Evolutionary conservation across 2,113 vertebrate genomes (phyloP).

Genomic region (Tachysurus fulvidraco): DNA sequence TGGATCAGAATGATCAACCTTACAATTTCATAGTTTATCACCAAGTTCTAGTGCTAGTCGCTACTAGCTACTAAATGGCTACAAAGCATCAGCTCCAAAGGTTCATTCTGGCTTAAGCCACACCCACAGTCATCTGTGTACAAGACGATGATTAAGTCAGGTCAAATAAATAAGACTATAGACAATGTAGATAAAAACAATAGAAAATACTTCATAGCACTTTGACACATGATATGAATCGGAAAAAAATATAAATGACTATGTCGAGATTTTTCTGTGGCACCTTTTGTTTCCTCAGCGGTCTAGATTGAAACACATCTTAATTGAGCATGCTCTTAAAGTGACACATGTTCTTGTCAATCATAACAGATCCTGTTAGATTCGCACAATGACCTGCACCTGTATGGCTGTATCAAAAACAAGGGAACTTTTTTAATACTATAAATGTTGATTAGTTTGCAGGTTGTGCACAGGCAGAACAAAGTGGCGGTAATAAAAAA

Average conservation of each 20-base stretch:
- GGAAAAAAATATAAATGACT: background rate
- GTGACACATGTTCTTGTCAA: background rate
- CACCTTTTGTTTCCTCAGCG: background rate
- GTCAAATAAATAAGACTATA: background rate
- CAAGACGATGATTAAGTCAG: background rate
- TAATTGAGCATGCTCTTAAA: background rate
- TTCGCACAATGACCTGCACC: constrained; percentile 13
- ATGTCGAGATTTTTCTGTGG: background rate
- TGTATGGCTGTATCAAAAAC: background rate
- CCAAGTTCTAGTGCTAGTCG: too few relatives aligned
- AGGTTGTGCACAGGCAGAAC: constrained; percentile 62
- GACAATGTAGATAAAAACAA: background rate
- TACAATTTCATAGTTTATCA: too few relatives aligned
- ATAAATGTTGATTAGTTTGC: constrained; percentile 65
- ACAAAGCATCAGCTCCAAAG: background rate
- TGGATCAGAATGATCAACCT: too few relatives aligned
- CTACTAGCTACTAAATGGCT: too few relatives aligned
- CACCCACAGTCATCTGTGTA: background rate
- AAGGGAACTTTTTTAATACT: constrained; percentile 61
- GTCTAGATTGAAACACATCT: background rate
- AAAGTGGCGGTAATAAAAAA: constrained; percentile 72
- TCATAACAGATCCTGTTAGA: constrained; percentile 19
- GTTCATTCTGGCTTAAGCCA: background rate
- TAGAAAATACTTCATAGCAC: background rate
- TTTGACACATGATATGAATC: background rate